phyloP scores from a whole-genome alignment of 2,888 invertebrate species.

The Hemithea aestivaria region DNA sequence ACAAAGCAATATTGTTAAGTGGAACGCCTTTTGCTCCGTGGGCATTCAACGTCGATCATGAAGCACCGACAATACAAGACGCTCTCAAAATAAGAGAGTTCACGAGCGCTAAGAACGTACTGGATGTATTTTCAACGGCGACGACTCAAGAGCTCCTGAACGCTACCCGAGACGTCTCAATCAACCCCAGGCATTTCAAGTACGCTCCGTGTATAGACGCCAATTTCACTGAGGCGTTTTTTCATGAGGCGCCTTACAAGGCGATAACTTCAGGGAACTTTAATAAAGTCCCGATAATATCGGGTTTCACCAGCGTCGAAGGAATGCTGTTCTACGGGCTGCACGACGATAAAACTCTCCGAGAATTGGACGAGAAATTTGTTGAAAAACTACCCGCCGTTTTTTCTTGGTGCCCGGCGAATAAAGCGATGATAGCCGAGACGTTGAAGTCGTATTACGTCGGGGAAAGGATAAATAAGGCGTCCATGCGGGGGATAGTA shows the following conservation, averaged over 20 bases:
- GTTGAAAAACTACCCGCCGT: constrained; percentile 54
- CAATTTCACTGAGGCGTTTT: constrained; percentile 54
- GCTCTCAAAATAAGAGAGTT: constrained; percentile 47
- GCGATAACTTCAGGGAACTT: constrained; percentile 54
- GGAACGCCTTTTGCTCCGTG: constrained; percentile 58
- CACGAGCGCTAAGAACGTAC: constrained; percentile 38
- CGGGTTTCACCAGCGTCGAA: constrained; percentile 54
- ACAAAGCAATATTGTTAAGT: constrained; percentile 63
- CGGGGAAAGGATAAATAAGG: constrained; percentile 34
- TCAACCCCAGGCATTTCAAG: constrained; percentile 57
- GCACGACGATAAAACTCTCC: constrained; percentile 40
- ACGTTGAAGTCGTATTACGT: constrained; percentile 57
- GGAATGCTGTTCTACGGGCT: constrained; percentile 62
- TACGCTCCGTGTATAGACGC: constrained; percentile 61
- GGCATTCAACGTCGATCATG: constrained; percentile 58
- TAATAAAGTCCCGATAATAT: constrained; percentile 58
- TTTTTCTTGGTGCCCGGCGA: constrained; percentile 54
- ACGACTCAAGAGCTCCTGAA: constrained; percentile 41
- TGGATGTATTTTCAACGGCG: constrained; percentile 43
- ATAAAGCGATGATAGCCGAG: constrained; percentile 42
- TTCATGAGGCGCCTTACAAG: constrained; percentile 57
- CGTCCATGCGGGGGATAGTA: constrained; percentile 38
- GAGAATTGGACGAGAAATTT: constrained; percentile 52
- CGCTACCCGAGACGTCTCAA: constrained; percentile 48
- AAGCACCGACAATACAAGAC: constrained; percentile 46